These are phyloP conservation scores for Heliothis peltigera DNA, from an alignment of 2,888 invertebrate genomes.

Conservation along the genomic window DNA sequence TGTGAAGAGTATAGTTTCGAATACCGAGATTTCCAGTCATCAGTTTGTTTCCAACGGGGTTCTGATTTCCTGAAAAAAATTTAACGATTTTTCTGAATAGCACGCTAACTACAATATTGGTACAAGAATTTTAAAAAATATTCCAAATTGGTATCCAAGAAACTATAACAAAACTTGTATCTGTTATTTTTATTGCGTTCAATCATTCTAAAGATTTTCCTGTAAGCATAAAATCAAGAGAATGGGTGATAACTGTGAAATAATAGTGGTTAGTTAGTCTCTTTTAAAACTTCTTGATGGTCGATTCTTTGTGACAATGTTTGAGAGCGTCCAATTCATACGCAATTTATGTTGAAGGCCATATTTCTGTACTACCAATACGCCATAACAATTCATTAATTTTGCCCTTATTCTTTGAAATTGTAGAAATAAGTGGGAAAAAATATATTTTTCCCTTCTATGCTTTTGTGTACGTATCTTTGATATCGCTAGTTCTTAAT, in stretches of 20 bases:
- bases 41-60: constrained; percentile 72
- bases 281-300: constrained; percentile 28
- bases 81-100: constrained; percentile 18
- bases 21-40: constrained; percentile 82
- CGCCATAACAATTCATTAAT: constrained; percentile 7
- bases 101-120: background rate
- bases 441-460: too few relatives aligned
- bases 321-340: constrained; percentile 6
- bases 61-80: constrained; percentile 72
- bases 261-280: constrained; percentile 32
- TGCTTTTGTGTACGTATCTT: too few relatives aligned
- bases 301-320: constrained; percentile 34
- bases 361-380: constrained; percentile 29
- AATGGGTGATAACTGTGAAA: constrained; percentile 26
- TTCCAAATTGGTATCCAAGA: constrained; percentile 8
- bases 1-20: constrained; percentile 79
- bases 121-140: too few relatives aligned
- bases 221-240: constrained; percentile 32
- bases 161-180: constrained; percentile 15
- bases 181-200: constrained; percentile 7
- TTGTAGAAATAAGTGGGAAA: background rate
- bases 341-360: constrained; percentile 50
- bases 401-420: background rate
- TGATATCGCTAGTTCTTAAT: too few relatives aligned
- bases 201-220: constrained; percentile 8